Base-by-base conservation (phyloP, 2,113 vertebrate genomes). In the Silurus asotus region DNA sequence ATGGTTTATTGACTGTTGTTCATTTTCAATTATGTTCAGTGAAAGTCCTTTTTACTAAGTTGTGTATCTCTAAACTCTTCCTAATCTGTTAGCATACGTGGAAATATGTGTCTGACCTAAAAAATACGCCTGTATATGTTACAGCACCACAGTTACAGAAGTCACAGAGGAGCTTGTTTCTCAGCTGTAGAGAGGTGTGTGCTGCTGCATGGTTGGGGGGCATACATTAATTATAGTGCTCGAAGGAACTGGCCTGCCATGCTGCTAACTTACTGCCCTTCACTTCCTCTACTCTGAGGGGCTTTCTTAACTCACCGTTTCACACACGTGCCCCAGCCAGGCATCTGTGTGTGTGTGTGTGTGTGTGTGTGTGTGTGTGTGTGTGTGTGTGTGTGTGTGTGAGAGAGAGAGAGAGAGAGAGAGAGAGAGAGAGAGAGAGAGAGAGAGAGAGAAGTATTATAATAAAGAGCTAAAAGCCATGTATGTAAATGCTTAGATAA, bases 211-310 rank as follows among this genome's bases (percentile, higher is more conserved):
- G 91, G 90, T 94, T 94, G 87, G 87, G 86, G 92, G 92, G 92
- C 91, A 92, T 84, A 86, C 93, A 94, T 94, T 94, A 92, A 92
- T 94, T 94, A 93, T 90, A 77, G 59, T 11, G 85, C 91, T 92
- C 90, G 69, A 67, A 93, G 92, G 91, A 92, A 93, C 87, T 91
- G 87, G 86, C 89, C 89, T 65, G 25, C 88, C 89, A 88, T 90
- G 84, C 84, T 79, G 88, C 88, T 80, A 75, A 93, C 91, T 92
- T 88, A 91, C 90, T 56, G 85, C 91, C 89, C 92, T 93, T 93
- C 85, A 90, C 81, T 89, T 61, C 83, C 90, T 91, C 88, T 88
- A 83, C 90, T 83, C 84, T 82, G 84, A 89, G 88, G 88, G 81
- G 81, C 61, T 89, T 90, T 90, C 89, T 91, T 90, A 93, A 93